phyloP scores from a whole-genome alignment of 1,140 invertebrate genomes.

The Popillia japonica region DNA sequence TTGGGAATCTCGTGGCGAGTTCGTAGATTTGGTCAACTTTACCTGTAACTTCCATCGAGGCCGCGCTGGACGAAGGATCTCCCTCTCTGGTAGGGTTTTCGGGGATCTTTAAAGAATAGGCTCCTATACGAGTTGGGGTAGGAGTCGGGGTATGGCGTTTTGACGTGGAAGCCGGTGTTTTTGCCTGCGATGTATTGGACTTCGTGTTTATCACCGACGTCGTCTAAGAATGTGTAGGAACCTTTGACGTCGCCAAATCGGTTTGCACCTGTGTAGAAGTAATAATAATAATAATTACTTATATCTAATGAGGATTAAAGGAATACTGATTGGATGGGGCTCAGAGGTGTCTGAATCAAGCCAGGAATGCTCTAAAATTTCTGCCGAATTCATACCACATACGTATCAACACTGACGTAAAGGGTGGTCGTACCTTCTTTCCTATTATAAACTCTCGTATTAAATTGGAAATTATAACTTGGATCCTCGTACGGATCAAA shows the following conservation, averaged over 20 bases:
- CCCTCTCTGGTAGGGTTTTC: slow-evolving; percentile 65
- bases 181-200: slow-evolving; percentile 76
- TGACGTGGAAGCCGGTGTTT: slow-evolving; percentile 75
- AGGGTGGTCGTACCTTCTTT: slow-evolving; percentile 66
- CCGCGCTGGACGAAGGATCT: slow-evolving; percentile 69
- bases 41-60: slow-evolving; percentile 71
- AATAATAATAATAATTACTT: too few relatives aligned
- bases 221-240: slow-evolving; percentile 74
- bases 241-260: slow-evolving; percentile 61
- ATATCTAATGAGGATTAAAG: too few relatives aligned
- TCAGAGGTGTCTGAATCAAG: too few relatives aligned
- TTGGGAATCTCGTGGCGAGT: neutral
- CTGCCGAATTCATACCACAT: too few relatives aligned
- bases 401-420: too few relatives aligned
- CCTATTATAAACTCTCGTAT: slow-evolving; percentile 70
- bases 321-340: too few relatives aligned
- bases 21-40: slow-evolving; percentile 32
- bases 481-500: slow-evolving; percentile 77
- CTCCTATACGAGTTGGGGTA: slow-evolving; percentile 64
- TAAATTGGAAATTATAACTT: slow-evolving; percentile 72
- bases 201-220: slow-evolving; percentile 74
- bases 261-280: slow-evolving; percentile 50
- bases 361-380: too few relatives aligned
- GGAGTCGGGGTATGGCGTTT: slow-evolving; percentile 72
- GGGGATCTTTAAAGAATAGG: slow-evolving; percentile 66